Conservation (phyloP, 2,113 vertebrate species). For the Eretmochelys imbricata region DNA sequence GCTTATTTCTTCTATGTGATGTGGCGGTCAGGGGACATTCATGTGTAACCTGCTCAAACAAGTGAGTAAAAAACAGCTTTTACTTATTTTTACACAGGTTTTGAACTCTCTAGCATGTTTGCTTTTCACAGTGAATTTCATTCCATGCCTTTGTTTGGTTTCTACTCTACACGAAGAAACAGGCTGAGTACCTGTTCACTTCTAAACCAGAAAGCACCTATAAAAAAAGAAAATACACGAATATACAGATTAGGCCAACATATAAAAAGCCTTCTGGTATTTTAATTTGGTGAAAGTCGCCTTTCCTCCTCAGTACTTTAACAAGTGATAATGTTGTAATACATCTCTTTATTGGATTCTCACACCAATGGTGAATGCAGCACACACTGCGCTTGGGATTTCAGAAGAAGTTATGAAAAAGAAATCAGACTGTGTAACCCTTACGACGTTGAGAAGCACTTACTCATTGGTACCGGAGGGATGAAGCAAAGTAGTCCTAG, state of each 20-base stretch:
- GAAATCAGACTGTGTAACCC: neutral
- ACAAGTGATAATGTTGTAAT: neutral
- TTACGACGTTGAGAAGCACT: neutral
- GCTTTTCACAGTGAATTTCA: constrained; percentile 5
- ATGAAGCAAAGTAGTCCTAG: neutral
- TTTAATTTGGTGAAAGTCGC: neutral
- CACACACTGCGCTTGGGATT: neutral
- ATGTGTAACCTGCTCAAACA: neutral
- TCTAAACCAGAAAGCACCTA: neutral
- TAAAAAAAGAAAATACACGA: neutral
- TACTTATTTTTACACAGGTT: neutral
- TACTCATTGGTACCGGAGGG: neutral
- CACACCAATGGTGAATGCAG: neutral
- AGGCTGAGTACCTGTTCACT: neutral
- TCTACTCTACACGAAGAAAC: neutral
- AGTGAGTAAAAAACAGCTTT: neutral
- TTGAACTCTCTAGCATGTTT: neutral
- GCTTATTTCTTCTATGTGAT: neutral
- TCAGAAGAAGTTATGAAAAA: constrained; percentile 14
- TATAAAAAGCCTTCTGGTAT: neutral
- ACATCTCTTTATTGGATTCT: neutral
- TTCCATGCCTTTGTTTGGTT: constrained; percentile 7
- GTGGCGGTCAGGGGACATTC: neutral
- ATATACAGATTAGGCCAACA: neutral
- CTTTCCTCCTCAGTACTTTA: neutral